Evolutionary conservation across 1,140 invertebrate species (phyloP).

Genomic region (Vanessa atalanta): DNA sequence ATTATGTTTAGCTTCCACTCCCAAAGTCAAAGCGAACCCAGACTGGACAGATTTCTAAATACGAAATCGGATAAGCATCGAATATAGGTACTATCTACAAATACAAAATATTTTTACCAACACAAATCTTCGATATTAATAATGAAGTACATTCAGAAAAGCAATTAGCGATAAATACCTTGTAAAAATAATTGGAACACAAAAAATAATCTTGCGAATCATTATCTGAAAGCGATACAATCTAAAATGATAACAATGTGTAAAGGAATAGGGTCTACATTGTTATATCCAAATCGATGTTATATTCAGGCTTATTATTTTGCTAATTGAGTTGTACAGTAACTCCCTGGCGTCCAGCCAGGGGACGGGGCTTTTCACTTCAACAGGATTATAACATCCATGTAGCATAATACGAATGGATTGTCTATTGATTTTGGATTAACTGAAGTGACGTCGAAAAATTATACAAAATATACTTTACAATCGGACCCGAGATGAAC

Average conservation of each 20-base stretch:
- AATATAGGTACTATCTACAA: not conserved
- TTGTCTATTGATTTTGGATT: conserved; percentile 50
- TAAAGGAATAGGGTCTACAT: conserved; percentile 24
- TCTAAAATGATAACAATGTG: not conserved
- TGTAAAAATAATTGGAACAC: conserved; percentile 31
- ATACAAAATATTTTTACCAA: not conserved
- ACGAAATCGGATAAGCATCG: too few species aligned
- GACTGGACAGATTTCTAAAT: too few species aligned
- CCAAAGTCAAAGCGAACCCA: too few species aligned
- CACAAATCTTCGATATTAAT: conserved; percentile 2
- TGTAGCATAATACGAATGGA: conserved; percentile 42
- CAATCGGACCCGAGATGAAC: not conserved
- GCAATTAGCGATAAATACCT: conserved; percentile 33
- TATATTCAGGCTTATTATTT: conserved; percentile 47
- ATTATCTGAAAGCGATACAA: not conserved
- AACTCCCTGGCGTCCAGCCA: conserved; percentile 42
- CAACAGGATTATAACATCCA: conserved; percentile 47
- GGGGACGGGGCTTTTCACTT: conserved; percentile 48
- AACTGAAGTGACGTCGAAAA: conserved; percentile 17
- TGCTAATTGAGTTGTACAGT: conserved; percentile 53
- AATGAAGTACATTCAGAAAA: conserved; percentile 16
- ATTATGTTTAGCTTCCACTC: too few species aligned
- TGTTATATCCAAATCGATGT: conserved; percentile 19
- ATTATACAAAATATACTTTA: conserved; percentile 4
- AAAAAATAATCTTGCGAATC: conserved; percentile 21